phyloP scores from a whole-genome alignment of 2,888 invertebrate species.

The Drosophila multiciliata region DNA sequence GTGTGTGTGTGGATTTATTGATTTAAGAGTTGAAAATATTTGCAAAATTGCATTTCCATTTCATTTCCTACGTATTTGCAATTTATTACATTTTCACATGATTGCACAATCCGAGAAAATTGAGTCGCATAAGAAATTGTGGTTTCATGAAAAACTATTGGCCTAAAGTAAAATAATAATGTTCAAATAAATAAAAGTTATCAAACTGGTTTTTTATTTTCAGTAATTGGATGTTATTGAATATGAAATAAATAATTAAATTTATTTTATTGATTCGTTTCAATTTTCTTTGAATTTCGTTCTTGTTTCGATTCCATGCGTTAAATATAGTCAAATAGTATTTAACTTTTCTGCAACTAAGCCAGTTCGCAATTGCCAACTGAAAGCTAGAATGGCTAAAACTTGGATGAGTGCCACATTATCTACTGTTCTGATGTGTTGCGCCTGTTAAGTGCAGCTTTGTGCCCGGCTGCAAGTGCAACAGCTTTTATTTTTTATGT shows the following conservation, averaged over 20 bases:
- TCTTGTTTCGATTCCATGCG: not conserved
- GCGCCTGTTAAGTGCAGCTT: conserved; percentile 35
- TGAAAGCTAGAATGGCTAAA: conserved; percentile 38
- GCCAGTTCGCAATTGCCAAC: conserved; percentile 22
- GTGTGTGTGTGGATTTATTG: conserved; percentile 9
- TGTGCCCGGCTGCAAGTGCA: conserved; percentile 34
- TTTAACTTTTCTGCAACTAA: conserved; percentile 28
- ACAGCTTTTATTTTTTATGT: conserved; percentile 38
- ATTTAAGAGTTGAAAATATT: not conserved
- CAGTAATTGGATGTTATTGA: not conserved
- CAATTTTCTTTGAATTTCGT: not conserved
- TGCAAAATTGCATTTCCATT: not conserved
- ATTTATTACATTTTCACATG: conserved; percentile 4
- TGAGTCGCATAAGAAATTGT: not conserved
- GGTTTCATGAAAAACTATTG: not conserved
- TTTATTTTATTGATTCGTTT: not conserved
- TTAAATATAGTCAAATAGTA: not conserved
- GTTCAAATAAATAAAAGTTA: not conserved
- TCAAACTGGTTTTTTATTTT: not conserved
- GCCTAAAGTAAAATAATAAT: not conserved
- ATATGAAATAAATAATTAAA: not conserved
- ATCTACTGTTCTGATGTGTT: conserved; percentile 23
- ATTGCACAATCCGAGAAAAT: not conserved
- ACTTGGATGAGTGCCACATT: conserved; percentile 46
- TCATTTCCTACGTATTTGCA: not conserved